phyloP scores from a whole-genome alignment of 2,888 invertebrate genomes.

The Apomyelois bistriatella region DNA sequence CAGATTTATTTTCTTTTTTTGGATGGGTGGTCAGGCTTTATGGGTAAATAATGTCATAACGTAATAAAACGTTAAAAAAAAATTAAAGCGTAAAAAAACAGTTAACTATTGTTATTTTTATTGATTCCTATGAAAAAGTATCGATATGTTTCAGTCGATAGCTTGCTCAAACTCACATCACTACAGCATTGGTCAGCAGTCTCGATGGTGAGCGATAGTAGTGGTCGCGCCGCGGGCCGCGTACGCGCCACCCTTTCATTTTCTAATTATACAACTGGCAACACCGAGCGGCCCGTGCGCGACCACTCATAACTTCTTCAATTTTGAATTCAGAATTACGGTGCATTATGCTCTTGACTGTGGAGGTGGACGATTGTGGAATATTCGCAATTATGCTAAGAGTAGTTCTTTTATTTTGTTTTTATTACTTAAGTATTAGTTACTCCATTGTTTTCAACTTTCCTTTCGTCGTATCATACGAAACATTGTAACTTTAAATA shows the following conservation, averaged over 20 bases:
- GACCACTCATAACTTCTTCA: constrained; percentile 61
- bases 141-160: constrained; percentile 20
- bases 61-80: no score
- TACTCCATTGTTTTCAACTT: no score
- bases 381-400: neutral
- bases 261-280: constrained; percentile 77
- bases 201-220: constrained; percentile 74
- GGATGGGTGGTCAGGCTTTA: no score
- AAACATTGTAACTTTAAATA: no score
- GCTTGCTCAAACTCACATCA: constrained; percentile 28
- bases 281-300: constrained; percentile 69
- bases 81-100: no score
- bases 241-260: constrained; percentile 77
- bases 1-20: no score
- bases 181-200: constrained; percentile 37
- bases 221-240: constrained; percentile 69
- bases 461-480: no score
- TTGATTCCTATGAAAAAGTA: no score
- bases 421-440: no score
- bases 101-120: no score
- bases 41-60: no score
- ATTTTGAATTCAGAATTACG: constrained; percentile 65
- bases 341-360: constrained; percentile 49
- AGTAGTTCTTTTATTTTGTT: neutral
- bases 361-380: constrained; percentile 38